phyloP scores from a whole-genome alignment of 2,888 invertebrate genomes.

The Pecten maximus region DNA sequence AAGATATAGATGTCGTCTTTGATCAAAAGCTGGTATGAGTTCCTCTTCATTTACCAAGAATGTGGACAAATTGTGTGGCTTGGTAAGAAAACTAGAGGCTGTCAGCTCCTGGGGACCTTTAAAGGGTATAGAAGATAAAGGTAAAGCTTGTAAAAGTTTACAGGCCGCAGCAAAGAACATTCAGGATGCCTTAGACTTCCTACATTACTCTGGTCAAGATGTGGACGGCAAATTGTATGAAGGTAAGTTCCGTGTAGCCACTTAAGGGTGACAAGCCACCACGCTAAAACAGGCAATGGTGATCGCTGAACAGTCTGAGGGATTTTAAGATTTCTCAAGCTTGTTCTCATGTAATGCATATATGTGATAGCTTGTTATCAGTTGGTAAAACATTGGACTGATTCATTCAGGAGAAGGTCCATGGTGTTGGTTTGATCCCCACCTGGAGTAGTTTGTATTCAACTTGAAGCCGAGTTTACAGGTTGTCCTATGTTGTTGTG shows the following conservation, averaged over 20 bases:
- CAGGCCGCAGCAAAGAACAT: background rate
- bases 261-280: too few species aligned
- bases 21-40: background rate
- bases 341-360: too few species aligned
- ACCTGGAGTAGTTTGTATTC: too few species aligned
- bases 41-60: background rate
- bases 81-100: background rate
- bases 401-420: too few species aligned
- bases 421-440: too few species aligned
- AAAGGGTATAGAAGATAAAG: background rate
- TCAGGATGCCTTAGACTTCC: background rate
- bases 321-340: too few species aligned
- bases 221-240: background rate
- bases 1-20: background rate
- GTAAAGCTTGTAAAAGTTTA: background rate
- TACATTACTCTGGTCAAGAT: background rate
- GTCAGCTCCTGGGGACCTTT: background rate
- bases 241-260: background rate
- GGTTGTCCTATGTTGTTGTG: too few species aligned
- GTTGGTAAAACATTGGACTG: too few species aligned
- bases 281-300: too few species aligned
- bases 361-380: too few species aligned
- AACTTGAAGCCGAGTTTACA: too few species aligned
- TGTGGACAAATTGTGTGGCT: background rate
- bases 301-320: too few species aligned